phyloP scores from a whole-genome alignment of 92 coral and sea anemone species.

The Umimayanthus chanpuru region DNA sequence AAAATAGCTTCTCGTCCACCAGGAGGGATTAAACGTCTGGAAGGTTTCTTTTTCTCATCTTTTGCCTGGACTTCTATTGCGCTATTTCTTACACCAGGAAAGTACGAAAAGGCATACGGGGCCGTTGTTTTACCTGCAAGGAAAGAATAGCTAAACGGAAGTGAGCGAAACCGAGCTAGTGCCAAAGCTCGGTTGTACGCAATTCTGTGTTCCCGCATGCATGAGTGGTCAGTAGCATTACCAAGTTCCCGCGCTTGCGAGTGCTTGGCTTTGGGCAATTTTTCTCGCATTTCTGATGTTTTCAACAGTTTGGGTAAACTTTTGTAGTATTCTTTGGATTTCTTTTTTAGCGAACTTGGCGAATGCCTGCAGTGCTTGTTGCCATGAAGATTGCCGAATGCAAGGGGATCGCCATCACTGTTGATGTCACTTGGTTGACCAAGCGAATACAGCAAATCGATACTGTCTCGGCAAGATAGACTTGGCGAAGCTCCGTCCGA shows the following conservation, averaged over 20 bases:
- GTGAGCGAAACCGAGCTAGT: constrained; percentile 73
- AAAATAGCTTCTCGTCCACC: constrained; percentile 67
- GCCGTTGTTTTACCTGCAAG: constrained; percentile 55
- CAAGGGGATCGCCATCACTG: constrained; percentile 31
- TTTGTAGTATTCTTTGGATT: constrained; percentile 70
- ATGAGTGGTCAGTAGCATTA: constrained; percentile 54
- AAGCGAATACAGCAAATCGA: neutral
- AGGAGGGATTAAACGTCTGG: neutral
- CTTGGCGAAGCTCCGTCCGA: neutral
- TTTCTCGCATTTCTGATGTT: constrained; percentile 75
- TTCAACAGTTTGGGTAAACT: constrained; percentile 71
- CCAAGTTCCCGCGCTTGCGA: constrained; percentile 37
- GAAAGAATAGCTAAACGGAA: constrained; percentile 59
- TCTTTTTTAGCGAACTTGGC: constrained; percentile 36
- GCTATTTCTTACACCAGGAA: constrained; percentile 63
- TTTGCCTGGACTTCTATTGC: constrained; percentile 39
- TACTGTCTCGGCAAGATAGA: neutral
- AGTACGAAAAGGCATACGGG: constrained; percentile 68
- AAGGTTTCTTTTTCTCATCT: constrained; percentile 31
- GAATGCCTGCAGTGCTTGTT: constrained; percentile 77
- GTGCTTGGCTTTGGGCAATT: constrained; percentile 46
- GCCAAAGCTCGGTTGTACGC: constrained; percentile 82
- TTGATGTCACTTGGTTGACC: constrained; percentile 22
- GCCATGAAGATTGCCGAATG: constrained; percentile 46
- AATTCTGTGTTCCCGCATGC: constrained; percentile 69